Evolutionary conservation across 2,113 vertebrate genomes (phyloP).

Genomic region (Anoplopoma fimbria): DNA sequence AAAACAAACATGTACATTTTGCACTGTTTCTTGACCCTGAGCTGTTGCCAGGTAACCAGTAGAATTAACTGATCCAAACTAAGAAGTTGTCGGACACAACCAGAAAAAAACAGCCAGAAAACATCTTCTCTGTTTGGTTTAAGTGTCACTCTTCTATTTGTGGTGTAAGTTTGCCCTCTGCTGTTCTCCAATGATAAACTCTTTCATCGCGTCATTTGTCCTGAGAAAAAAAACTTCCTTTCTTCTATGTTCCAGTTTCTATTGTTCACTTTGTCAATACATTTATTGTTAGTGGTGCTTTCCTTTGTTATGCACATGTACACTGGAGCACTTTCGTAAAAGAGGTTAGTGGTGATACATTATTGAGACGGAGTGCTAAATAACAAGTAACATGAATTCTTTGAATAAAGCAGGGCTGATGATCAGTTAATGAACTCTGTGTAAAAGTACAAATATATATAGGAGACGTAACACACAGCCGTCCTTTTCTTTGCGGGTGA

Average conservation of each 20-base stretch:
- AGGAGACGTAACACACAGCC: conserved; percentile 4
- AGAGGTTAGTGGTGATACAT: conserved; percentile 34
- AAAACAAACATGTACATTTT: neutral
- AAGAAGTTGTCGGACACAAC: neutral
- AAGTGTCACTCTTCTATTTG: neutral
- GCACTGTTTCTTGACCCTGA: neutral
- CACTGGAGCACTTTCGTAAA: conserved; percentile 16
- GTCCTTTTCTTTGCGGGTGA: neutral
- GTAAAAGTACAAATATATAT: conserved; percentile 36
- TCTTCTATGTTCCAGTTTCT: neutral
- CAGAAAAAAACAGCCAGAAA: neutral
- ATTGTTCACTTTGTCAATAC: neutral
- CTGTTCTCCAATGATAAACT: conserved; percentile 19
- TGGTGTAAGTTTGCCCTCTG: conserved; percentile 57
- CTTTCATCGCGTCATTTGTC: neutral
- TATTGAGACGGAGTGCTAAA: neutral
- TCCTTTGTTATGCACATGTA: conserved; percentile 18
- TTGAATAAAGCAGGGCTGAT: conserved; percentile 11
- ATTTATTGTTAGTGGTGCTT: conserved; percentile 44
- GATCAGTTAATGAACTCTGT: neutral
- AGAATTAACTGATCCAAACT: neutral
- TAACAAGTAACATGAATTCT: neutral
- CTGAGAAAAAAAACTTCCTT: conserved; percentile 20
- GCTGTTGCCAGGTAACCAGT: neutral
- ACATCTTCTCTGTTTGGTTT: neutral